Evolutionary conservation across 53 echinoderm and acorn worm species (phyloP).

Genomic region (Antedon mediterranea): DNA sequence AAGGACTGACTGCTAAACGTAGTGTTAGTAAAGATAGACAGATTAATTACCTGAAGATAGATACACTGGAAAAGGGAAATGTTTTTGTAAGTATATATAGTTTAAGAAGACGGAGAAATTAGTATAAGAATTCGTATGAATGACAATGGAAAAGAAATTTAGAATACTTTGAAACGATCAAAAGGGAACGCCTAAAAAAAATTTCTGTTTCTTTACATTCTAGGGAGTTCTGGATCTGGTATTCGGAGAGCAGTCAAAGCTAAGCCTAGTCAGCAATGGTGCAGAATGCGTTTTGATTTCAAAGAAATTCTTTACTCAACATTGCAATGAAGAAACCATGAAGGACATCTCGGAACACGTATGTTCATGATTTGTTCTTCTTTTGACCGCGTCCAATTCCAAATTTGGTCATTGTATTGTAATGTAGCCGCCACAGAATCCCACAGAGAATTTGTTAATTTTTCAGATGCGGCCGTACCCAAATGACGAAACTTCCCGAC

Average conservation of each 20-base stretch:
- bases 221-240: conserved; percentile 73
- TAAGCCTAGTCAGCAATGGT: conserved; percentile 82
- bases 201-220: too few relatives aligned
- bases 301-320: conserved; percentile 77
- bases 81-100: conserved; percentile 74
- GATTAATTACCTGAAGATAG: conserved; percentile 38
- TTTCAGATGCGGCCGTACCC: conserved; percentile 69
- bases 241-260: conserved; percentile 64
- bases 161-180: too few relatives aligned
- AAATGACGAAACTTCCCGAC: conserved; percentile 57
- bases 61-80: conserved; percentile 55
- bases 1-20: too few relatives aligned
- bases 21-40: too few relatives aligned
- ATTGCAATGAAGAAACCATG: conserved; percentile 54
- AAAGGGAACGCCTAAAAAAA: too few relatives aligned
- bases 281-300: conserved; percentile 83
- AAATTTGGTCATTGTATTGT: too few relatives aligned
- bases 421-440: too few relatives aligned
- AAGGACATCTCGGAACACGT: conserved; percentile 54
- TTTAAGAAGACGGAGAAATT: too few relatives aligned
- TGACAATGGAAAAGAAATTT: too few relatives aligned
- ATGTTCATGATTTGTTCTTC: not conserved
- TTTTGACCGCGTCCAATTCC: too few relatives aligned
- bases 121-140: too few relatives aligned
- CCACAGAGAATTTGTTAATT: too few relatives aligned